A percentile compares a stretch with the other conserved stretches of the same genome.
Conservation (phyloP, 2,797 vertebrate genomes). For the Prunella strophiata region DNA sequence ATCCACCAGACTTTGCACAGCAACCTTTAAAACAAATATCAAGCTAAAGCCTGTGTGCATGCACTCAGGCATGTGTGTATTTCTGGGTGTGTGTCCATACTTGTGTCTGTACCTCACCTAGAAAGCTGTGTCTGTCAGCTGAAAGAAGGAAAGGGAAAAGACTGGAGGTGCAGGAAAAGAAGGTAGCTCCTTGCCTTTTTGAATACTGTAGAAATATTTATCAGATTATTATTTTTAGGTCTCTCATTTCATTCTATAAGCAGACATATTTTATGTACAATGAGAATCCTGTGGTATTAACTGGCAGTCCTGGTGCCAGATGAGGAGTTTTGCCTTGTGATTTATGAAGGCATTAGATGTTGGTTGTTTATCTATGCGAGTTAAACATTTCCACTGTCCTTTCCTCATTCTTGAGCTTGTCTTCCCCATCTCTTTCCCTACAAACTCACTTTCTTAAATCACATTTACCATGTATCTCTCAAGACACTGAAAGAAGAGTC, state of each 20-base stretch:
- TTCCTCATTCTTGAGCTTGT: not conserved
- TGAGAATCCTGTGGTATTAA: not conserved
- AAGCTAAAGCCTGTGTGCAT: not conserved
- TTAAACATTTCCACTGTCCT: not conserved
- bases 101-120: not conserved
- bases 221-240: not conserved
- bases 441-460: not conserved
- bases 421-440: not conserved
- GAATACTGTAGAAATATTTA: not conserved
- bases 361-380: not conserved
- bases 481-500: not conserved
- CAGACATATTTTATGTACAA: not conserved
- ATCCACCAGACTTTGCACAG: not conserved
- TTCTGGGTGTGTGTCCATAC: rapidly evolving
- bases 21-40: not conserved
- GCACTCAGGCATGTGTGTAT: not conserved
- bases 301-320: not conserved
- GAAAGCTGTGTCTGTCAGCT: not conserved
- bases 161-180: not conserved
- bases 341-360: not conserved
- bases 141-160: not conserved
- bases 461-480: not conserved
- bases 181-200: not conserved
- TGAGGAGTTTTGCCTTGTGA: not conserved
- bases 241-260: not conserved